Evolutionary conservation across 2,113 vertebrate species (phyloP).

Genomic region (Dascyllus trimaculatus): DNA sequence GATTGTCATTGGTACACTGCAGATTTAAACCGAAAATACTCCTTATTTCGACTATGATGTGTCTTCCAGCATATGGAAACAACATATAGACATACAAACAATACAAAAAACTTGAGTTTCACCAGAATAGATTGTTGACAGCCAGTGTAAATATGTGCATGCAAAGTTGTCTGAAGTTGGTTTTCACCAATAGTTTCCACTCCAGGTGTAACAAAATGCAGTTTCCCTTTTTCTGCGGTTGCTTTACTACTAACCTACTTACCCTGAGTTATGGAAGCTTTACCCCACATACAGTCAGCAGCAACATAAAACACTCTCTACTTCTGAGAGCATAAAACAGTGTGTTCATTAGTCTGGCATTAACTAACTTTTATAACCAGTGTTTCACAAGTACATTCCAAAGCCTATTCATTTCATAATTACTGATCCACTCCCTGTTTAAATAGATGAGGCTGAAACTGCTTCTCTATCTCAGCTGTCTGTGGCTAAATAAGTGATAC

Average conservation of each 20-base stretch:
- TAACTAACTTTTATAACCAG: conserved; percentile 2
- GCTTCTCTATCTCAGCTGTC: neutral
- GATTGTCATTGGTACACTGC: too few relatives aligned
- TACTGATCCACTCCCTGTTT: conserved; percentile 3
- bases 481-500: neutral
- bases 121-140: too few relatives aligned
- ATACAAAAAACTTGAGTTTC: too few relatives aligned
- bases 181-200: too few relatives aligned
- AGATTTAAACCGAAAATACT: too few relatives aligned
- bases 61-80: too few relatives aligned
- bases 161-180: neutral
- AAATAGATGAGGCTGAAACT: neutral
- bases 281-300: neutral
- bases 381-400: neutral
- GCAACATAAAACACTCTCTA: neutral
- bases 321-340: neutral
- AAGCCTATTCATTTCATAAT: conserved; percentile 22
- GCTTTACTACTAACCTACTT: neutral
- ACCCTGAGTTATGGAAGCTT: neutral
- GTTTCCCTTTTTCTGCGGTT: neutral
- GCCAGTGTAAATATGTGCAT: too few relatives aligned
- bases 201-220: neutral
- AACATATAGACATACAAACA: too few relatives aligned
- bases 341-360: conserved; percentile 6
- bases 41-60: too few relatives aligned